Evolutionary conservation across 2,113 vertebrate species (phyloP).

Genomic region (Origma solitaria): DNA sequence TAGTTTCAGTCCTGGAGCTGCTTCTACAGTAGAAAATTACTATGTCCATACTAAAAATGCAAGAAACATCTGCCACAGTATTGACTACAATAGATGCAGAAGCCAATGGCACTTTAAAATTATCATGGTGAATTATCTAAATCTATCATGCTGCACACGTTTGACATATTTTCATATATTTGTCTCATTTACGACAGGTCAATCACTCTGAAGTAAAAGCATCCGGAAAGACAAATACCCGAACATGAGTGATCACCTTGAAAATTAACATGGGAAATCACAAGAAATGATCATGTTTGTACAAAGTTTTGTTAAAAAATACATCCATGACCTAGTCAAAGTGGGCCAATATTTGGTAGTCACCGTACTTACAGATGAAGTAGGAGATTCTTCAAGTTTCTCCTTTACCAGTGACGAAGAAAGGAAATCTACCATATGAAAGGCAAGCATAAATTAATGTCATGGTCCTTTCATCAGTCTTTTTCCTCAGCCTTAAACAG

Average conservation of each 20-base stretch:
- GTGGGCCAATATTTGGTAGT: neutral
- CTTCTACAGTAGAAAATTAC: neutral
- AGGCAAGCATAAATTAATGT: neutral
- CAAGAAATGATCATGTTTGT: neutral
- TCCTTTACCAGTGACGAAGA: neutral
- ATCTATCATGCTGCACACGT: neutral
- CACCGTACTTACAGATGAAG: neutral
- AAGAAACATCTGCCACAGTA: neutral
- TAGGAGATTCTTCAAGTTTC: neutral
- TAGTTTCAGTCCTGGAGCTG: neutral
- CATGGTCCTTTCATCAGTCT: neutral
- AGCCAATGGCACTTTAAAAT: neutral
- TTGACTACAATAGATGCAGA: neutral
- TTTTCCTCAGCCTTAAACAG: neutral
- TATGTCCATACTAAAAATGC: neutral
- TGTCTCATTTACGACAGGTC: neutral
- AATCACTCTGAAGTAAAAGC: neutral
- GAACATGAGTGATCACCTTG: neutral
- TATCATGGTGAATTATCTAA: neutral
- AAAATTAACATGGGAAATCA: neutral
- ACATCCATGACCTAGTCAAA: accelerated
- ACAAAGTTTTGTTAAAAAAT: neutral
- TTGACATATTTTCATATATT: neutral
- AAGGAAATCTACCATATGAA: neutral
- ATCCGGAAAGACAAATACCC: neutral